Conservation (phyloP, 2,113 vertebrate genomes). For the Coptodon bakossiorum region DNA sequence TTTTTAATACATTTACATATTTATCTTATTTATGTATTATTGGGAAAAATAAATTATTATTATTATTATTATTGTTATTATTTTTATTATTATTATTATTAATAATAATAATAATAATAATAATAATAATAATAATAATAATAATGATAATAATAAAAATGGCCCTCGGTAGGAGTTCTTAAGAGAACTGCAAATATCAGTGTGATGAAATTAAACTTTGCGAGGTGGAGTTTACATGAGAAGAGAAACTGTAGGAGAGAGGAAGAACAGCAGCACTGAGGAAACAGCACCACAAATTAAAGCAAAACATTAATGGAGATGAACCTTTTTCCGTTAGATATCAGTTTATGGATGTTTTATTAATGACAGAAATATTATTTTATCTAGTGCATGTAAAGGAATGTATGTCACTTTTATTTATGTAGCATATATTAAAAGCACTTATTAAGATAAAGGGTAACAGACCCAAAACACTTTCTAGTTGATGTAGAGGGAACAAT, state of each 20-base stretch:
- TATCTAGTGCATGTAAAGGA: accelerated
- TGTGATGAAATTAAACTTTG: no score
- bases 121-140: no score
- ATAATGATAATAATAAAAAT: no score
- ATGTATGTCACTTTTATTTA: background rate
- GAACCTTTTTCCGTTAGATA: background rate
- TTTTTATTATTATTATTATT: no score
- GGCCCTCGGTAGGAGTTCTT: no score
- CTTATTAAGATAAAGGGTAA: background rate
- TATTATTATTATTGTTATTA: no score
- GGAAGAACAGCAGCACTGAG: accelerated
- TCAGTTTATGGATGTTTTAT: background rate
- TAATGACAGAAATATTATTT: background rate
- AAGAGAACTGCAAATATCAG: background rate
- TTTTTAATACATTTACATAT: no score
- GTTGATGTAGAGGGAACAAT: background rate
- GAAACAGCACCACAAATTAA: background rate
- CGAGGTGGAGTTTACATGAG: no score
- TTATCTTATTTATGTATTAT: no score
- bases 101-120: no score
- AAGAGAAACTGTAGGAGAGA: no score
- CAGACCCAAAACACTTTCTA: background rate
- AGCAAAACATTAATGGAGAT: background rate
- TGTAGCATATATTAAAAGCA: background rate
- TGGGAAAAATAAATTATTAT: no score